phyloP scores from a whole-genome alignment of 1,140 invertebrate species.

The Pseudomyrmex pallidus region DNA sequence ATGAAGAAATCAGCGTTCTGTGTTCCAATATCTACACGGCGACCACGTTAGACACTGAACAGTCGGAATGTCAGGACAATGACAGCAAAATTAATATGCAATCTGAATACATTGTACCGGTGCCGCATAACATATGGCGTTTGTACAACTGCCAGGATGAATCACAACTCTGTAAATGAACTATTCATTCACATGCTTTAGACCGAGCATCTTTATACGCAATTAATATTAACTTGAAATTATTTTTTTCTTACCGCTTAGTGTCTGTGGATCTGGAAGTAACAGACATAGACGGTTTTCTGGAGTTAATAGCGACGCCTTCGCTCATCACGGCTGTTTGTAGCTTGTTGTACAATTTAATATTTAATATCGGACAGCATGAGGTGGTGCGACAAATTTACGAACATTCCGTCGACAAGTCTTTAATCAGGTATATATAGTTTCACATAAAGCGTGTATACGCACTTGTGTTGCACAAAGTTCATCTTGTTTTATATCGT shows the following conservation, averaged over 20 bases:
- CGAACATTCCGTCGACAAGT: constrained; percentile 80
- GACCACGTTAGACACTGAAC: constrained; percentile 73
- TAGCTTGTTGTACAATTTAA: constrained; percentile 83
- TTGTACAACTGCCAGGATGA: constrained; percentile 79
- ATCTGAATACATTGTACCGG: constrained; percentile 67
- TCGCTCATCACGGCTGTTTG: constrained; percentile 82
- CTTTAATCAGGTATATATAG: constrained; percentile 76
- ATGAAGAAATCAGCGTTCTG: constrained; percentile 79
- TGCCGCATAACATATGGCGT: constrained; percentile 76
- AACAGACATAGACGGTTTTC: constrained; percentile 68
- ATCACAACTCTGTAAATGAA: constrained; percentile 68
- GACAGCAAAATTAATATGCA: constrained; percentile 55
- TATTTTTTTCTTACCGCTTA: constrained; percentile 11
- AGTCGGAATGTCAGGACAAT: constrained; percentile 54
- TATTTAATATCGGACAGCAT: constrained; percentile 78
- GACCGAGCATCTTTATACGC: constrained; percentile 1
- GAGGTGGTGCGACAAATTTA: constrained; percentile 79
- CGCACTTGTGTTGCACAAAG: neutral
- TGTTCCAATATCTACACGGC: constrained; percentile 77
- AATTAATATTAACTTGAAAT: constrained; percentile 21
- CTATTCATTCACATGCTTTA: neutral
- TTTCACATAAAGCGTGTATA: neutral
- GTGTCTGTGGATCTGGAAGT: constrained; percentile 73
- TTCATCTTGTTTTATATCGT: constrained; percentile 12
- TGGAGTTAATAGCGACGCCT: constrained; percentile 81